These are phyloP conservation scores for Panurus biarmicus DNA, from an alignment of 2,113 vertebrate species.

Conservation along the genomic window DNA sequence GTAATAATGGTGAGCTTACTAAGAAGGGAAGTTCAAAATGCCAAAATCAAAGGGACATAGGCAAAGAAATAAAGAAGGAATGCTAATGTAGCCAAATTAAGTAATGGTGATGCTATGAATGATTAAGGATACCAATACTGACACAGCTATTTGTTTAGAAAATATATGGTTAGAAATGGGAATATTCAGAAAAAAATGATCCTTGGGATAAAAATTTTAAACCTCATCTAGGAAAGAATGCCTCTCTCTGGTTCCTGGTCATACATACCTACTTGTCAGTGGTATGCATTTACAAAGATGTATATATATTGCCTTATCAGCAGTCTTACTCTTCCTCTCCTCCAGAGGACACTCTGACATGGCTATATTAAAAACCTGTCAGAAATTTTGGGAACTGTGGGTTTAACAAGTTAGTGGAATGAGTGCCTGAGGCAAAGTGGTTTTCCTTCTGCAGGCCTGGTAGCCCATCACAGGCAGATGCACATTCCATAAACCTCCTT, in stretches of 20 bases:
- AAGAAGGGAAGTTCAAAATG: background rate
- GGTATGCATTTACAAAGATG: background rate
- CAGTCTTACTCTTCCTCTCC: background rate
- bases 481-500: fast-evolving
- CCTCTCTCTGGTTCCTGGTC: background rate
- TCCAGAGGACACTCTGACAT: background rate
- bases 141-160: background rate
- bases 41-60: background rate
- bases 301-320: background rate
- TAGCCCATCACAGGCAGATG: background rate
- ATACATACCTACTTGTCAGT: background rate
- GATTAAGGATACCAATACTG: background rate
- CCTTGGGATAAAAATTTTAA: background rate
- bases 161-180: background rate
- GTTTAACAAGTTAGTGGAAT: background rate
- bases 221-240: background rate
- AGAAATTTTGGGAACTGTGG: background rate
- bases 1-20: background rate
- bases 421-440: background rate
- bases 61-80: background rate
- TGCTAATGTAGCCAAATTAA: background rate
- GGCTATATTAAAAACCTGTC: background rate
- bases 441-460: background rate
- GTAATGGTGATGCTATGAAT: background rate
- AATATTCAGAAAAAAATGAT: background rate